Evolutionary conservation across 2,888 invertebrate species (phyloP), one percentile per base, ranked within the genome.

Genomic region (Asteroscopus sphinx): DNA sequence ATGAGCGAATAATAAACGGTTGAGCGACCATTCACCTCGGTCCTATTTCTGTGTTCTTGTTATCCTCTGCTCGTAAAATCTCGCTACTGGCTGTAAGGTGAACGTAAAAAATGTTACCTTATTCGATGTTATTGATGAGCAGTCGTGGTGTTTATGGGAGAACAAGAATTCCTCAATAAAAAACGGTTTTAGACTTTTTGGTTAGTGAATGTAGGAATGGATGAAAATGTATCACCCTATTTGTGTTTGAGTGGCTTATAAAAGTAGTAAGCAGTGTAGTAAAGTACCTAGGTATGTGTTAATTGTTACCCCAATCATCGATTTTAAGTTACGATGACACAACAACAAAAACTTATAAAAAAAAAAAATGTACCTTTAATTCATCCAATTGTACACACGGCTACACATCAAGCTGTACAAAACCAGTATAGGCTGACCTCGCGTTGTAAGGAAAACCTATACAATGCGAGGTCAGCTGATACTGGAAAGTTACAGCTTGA

Each of bases 21-120:
- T 53, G 54, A 52, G 75, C 62, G 88, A 79, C 76, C 89, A 48
- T 89, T 90, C 83, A 90, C 88, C 89, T 82, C 82, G 59, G 71
- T 61, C 77, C 81, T 83, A 83, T 83, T 82, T 82, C 69, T 73
- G 75, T 63, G 45, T 61, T 53, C 73, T 75, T 76, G 74, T 81
- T 79, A 77, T 77, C 77, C 73, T 68, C 65, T 70, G 68, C 61
- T 81, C 82, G 70, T 82, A 81, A 82, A 82, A 73, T 65, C 73
- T 73, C 64, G 65, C 73, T 51, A 66, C 73, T 71, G 70, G 56
- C 62, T 67, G 71, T 79, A 73, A 62, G 62, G 53, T 59, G 46
- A 21, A 36, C 44, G 58, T 64, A 58, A 70, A 70, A 53, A 67
- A 21, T 21, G 37, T 66, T 59, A 28, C 59, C 61, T 47, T 54